A percentile compares a stretch with the other conserved stretches of the same genome.
phyloP scores from a whole-genome alignment of 2,888 invertebrate genomes.

The Dynastes tityus region DNA sequence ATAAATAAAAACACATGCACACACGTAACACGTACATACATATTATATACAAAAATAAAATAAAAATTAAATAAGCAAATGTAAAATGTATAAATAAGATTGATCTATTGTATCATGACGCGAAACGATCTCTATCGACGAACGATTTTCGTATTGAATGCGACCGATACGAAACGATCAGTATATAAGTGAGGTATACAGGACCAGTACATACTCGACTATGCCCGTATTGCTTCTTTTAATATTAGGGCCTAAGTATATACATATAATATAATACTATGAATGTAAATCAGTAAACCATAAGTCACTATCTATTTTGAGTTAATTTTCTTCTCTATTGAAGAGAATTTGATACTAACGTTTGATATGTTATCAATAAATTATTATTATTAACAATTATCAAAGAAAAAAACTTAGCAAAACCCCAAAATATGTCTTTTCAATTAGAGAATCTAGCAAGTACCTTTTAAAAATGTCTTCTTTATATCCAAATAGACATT shows the following conservation, averaged over 20 bases:
- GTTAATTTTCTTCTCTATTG: slow-evolving; percentile 50
- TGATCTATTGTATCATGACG: slow-evolving; percentile 11
- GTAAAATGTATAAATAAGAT: slow-evolving; percentile 2
- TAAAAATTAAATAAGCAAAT: slow-evolving; percentile 16
- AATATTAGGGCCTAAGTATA: slow-evolving; percentile 60
- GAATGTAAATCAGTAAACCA: slow-evolving; percentile 44
- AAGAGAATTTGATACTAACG: slow-evolving; percentile 38
- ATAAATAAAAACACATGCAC: slow-evolving; percentile 45
- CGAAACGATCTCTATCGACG: slow-evolving; percentile 36
- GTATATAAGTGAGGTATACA: slow-evolving; percentile 44
- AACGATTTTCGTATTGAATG: slow-evolving; percentile 20
- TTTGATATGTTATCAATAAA: slow-evolving; percentile 29
- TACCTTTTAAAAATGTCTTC: too few species aligned
- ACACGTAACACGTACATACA: slow-evolving; percentile 22
- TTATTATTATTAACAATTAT: background rate
- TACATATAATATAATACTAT: slow-evolving; percentile 36
- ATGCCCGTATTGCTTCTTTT: slow-evolving; percentile 47
- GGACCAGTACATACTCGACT: slow-evolving; percentile 46
- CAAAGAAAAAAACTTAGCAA: background rate
- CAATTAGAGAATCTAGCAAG: background rate
- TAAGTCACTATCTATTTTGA: slow-evolving; percentile 43
- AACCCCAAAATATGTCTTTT: too few species aligned
- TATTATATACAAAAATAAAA: slow-evolving; percentile 5
- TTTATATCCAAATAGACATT: too few species aligned
- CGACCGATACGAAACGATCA: slow-evolving; percentile 25